Percentiles rank a stretch among this genome's conserved stretches.
Conservation (phyloP, 2,797 vertebrate genomes). For the Danio jaintianensis region DNA sequence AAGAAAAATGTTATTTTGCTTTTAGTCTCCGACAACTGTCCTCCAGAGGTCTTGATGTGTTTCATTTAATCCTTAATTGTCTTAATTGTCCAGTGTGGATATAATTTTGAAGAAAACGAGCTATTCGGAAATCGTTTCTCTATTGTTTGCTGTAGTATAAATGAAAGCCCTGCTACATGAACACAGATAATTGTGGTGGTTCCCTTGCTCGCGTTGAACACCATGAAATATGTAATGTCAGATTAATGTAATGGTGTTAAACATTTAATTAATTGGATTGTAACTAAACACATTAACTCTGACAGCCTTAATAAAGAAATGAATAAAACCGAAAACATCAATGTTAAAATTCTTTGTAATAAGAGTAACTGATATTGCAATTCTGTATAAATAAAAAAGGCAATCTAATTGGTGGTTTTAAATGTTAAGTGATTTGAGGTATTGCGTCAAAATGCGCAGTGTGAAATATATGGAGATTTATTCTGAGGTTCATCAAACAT, state of each 20-base stretch:
- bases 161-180: background rate
- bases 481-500: background rate
- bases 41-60: background rate
- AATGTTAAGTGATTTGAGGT: background rate
- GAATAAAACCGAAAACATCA: background rate
- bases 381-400: background rate
- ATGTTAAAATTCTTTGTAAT: background rate
- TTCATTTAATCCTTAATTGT: background rate
- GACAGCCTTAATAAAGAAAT: background rate
- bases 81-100: background rate
- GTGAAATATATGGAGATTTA: background rate
- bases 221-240: conserved; percentile 1
- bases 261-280: background rate
- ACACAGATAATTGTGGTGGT: background rate
- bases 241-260: background rate
- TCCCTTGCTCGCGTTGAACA: background rate
- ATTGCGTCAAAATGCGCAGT: background rate
- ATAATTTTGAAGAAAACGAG: background rate
- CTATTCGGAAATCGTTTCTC: background rate
- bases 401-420: background rate
- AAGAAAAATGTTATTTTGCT: background rate
- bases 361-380: background rate
- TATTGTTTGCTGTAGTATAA: background rate
- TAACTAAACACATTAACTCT: background rate
- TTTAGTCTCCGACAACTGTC: conserved; percentile 1